phyloP scores from a whole-genome alignment of 2,113 vertebrate species.

The Pseudopipra pipra region DNA sequence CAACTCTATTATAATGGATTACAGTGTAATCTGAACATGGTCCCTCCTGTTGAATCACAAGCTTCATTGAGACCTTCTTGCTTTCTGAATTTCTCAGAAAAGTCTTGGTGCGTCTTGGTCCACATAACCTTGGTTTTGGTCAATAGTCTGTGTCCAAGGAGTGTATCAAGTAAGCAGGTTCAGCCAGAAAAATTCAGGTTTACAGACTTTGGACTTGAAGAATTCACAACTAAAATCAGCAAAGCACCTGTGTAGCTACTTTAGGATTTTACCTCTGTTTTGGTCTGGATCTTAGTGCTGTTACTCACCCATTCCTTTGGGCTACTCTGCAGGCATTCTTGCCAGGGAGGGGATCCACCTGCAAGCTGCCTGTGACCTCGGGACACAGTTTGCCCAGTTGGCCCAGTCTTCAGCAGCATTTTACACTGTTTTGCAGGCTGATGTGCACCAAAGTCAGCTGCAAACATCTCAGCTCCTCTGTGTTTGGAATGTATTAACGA shows the following conservation, averaged over 20 bases:
- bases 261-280: neutral
- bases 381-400: neutral
- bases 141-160: neutral
- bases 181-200: neutral
- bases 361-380: neutral
- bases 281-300: neutral
- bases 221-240: neutral
- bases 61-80: neutral
- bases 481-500: neutral
- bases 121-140: neutral
- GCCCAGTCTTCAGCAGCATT: neutral
- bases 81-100: neutral
- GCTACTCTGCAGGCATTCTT: neutral
- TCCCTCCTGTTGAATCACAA: neutral
- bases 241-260: neutral
- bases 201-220: neutral
- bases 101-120: neutral
- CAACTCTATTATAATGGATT: neutral
- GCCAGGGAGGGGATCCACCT: neutral
- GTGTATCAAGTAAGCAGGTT: neutral
- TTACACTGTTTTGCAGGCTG: neutral
- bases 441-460: neutral
- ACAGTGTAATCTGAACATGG: neutral
- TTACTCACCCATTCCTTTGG: neutral
- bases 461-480: neutral